Percentiles rank a stretch among this genome's conserved stretches.
These are phyloP conservation scores for Acyrthosiphon pisum DNA, from an alignment of 1,140 invertebrate genomes.

Conservation along the genomic window DNA sequence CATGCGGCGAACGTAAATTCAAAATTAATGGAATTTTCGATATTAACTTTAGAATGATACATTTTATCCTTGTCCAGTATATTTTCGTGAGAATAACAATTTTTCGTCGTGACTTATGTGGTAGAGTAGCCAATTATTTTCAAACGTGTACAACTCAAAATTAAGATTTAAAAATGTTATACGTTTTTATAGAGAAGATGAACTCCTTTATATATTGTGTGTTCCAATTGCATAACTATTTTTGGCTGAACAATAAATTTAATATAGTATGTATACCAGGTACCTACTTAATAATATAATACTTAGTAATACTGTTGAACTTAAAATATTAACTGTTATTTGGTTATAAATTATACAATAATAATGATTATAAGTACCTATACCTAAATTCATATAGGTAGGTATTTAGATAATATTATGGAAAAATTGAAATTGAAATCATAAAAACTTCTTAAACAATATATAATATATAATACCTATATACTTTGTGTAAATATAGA, in stretches of 20 bases:
- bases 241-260: neutral
- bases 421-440: neutral
- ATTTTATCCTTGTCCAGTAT: neutral
- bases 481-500: too few relatives aligned
- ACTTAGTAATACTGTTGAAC: neutral
- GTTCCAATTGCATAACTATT: neutral
- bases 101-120: constrained; percentile 20
- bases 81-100: neutral
- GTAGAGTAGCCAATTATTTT: neutral
- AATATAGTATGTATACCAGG: neutral
- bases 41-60: neutral
- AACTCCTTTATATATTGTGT: neutral
- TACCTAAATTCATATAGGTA: too few relatives aligned
- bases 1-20: neutral
- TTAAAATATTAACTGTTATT: neutral
- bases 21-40: neutral
- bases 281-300: neutral
- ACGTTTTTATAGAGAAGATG: neutral
- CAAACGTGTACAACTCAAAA: neutral
- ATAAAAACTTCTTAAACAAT: neutral
- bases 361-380: neutral
- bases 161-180: neutral
- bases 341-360: neutral
- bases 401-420: too few relatives aligned
- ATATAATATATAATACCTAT: neutral